Evolutionary conservation across 2,113 vertebrate species (phyloP).

Genomic region (Podiceps cristatus): DNA sequence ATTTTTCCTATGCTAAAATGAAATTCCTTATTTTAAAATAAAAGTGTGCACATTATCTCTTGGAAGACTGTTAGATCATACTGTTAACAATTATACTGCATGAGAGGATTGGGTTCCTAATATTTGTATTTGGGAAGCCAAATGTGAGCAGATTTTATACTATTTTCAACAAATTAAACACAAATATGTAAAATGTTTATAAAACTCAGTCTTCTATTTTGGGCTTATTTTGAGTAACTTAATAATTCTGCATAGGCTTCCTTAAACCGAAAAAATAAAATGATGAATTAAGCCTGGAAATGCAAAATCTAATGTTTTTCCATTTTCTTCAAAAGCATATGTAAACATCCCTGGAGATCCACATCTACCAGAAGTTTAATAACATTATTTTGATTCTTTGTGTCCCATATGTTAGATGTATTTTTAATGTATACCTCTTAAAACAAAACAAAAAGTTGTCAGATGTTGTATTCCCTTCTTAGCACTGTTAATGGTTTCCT

Average conservation of each 20-base stretch:
- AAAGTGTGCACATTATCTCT: slow-evolving; percentile 27
- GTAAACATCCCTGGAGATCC: slow-evolving; percentile 29
- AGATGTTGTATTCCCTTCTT: neutral
- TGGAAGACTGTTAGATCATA: neutral
- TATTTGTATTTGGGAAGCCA: slow-evolving; percentile 80
- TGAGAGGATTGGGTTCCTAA: slow-evolving; percentile 69
- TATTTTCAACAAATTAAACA: slow-evolving; percentile 81
- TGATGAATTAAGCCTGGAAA: slow-evolving; percentile 24
- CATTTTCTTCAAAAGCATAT: slow-evolving; percentile 17
- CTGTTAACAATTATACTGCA: slow-evolving; percentile 66
- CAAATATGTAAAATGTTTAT: slow-evolving; percentile 80
- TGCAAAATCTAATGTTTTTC: neutral
- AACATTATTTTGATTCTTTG: slow-evolving; percentile 60
- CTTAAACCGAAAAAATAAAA: slow-evolving; percentile 25
- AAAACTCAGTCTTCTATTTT: slow-evolving; percentile 76
- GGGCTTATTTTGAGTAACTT: slow-evolving; percentile 69
- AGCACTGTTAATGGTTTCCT: slow-evolving; percentile 16
- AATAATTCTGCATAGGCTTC: slow-evolving; percentile 72
- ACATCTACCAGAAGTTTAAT: slow-evolving; percentile 65
- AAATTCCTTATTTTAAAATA: neutral
- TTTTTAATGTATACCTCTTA: slow-evolving; percentile 74
- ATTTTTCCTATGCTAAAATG: neutral
- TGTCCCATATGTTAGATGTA: slow-evolving; percentile 67
- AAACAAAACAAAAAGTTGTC: slow-evolving; percentile 70
- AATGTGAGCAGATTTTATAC: slow-evolving; percentile 78